Percentiles rank a stretch among this genome's conserved stretches.
Evolutionary conservation across 2,797 vertebrate genomes (phyloP).

Genomic region (Hypotaenidia okinawae): DNA sequence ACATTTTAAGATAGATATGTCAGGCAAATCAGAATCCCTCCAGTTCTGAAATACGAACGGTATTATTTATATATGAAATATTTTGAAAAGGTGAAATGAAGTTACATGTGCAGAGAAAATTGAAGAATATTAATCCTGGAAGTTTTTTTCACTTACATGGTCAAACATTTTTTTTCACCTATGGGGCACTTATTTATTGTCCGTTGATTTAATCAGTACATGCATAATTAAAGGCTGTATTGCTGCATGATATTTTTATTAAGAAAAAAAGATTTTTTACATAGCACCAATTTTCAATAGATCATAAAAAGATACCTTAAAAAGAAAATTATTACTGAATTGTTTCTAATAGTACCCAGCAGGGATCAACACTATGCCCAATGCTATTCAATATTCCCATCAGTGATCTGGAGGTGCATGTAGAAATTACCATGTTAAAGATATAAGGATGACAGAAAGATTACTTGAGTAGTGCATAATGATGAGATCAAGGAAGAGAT

Average conservation of each 20-base stretch:
- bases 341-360: neutral
- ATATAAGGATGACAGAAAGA: neutral
- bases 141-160: neutral
- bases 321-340: neutral
- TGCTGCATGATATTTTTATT: neutral
- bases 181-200: neutral
- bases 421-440: neutral
- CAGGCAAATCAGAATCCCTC: neutral
- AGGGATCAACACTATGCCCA: neutral
- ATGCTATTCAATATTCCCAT: neutral
- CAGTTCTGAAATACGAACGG: neutral
- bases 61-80: neutral
- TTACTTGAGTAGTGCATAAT: neutral
- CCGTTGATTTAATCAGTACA: neutral
- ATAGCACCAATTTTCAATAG: neutral
- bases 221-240: neutral
- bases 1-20: neutral
- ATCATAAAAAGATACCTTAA: neutral
- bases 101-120: neutral
- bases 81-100: slow-evolving; percentile 1
- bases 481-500: neutral
- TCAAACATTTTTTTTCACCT: neutral
- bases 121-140: neutral
- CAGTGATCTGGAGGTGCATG: neutral
- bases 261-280: neutral